Evolutionary conservation across 2,113 vertebrate species (phyloP), one percentile per base, ranked within the genome.

Genomic region (Ceratotherium simum): DNA sequence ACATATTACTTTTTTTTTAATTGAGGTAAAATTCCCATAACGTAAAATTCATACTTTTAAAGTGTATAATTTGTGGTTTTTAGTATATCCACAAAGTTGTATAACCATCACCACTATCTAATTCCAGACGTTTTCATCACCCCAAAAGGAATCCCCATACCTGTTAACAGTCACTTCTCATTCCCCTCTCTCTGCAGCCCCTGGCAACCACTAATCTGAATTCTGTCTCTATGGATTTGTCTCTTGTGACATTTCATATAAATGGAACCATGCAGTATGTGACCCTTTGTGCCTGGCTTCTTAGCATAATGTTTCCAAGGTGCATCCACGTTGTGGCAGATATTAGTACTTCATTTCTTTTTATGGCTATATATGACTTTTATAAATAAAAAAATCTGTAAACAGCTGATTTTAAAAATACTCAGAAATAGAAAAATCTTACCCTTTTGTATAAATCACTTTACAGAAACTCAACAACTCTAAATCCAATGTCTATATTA

Each of bases 391-490:
- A 78, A 87, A 78, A 88, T 64, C 62, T 54, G 13, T 79, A 67
- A 83, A 75, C 25, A 85, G 69, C 60, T 86, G 46, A 90, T 67
- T 91, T 23, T 8, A 58, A 91, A 87, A 76, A 64, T 79, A 86
- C 31, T 51, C 58, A 84, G 60, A 97, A 92, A 70, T 36, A 88
- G 67, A 51, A 89, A 76, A 60, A 75, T 3, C n/a, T 96, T 46
- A 62, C 8, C 13, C n/a, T 92, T 92, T 64, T 87, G 69, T 90
- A 92, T 25, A 89, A 76, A 91, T 95, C 75, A 96, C n/a, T 78
- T 87, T 72, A 58, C 39, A 72, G 80, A 90, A 89, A 70, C 51
- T 58, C 78, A 85, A 65, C 13, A 89, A 18, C 8, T 85, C 39
- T 87, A 97, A 95, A 69, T 67, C 67, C 64, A 83, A 23, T 56